phyloP scores from a whole-genome alignment of 2,888 invertebrate genomes.

The Hipparchia semele region DNA sequence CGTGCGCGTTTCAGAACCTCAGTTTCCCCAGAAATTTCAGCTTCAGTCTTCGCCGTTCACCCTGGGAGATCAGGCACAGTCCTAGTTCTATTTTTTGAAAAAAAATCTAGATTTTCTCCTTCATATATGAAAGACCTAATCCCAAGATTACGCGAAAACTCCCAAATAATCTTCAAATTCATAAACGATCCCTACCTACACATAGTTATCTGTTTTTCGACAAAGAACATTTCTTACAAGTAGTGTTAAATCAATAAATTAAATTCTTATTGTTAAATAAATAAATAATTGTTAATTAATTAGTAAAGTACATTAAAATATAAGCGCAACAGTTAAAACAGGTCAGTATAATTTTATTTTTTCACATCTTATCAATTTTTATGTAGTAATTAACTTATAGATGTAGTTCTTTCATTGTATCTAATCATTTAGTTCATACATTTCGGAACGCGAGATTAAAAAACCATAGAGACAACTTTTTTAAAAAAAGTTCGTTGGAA shows the following conservation, averaged over 20 bases:
- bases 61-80: slow-evolving; percentile 41
- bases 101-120: slow-evolving; percentile 41
- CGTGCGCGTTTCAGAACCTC: slow-evolving; percentile 59
- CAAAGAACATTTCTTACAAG: slow-evolving; percentile 77
- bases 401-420: slow-evolving; percentile 14
- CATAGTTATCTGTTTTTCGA: slow-evolving; percentile 72
- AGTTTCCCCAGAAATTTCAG: slow-evolving; percentile 53
- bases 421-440: slow-evolving; percentile 38
- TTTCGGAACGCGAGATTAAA: slow-evolving; percentile 20
- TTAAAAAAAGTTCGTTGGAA: slow-evolving; percentile 31
- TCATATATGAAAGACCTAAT: slow-evolving; percentile 75
- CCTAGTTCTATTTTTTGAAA: slow-evolving; percentile 44
- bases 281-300: slow-evolving; percentile 7
- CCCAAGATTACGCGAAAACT: slow-evolving; percentile 40
- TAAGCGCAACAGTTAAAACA: slow-evolving; percentile 14
- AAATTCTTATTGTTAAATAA: slow-evolving; percentile 5
- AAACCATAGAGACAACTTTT: slow-evolving; percentile 6
- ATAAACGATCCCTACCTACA: slow-evolving; percentile 64
- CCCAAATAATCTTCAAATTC: slow-evolving; percentile 48
- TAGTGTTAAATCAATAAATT: slow-evolving; percentile 56
- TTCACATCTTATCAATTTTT: neutral
- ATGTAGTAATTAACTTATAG: slow-evolving; percentile 14
- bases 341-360: slow-evolving; percentile 24
- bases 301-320: neutral
- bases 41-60: slow-evolving; percentile 47